Evolutionary conservation across 2,797 vertebrate genomes (phyloP).

Genomic region (Pristis pectinata): DNA sequence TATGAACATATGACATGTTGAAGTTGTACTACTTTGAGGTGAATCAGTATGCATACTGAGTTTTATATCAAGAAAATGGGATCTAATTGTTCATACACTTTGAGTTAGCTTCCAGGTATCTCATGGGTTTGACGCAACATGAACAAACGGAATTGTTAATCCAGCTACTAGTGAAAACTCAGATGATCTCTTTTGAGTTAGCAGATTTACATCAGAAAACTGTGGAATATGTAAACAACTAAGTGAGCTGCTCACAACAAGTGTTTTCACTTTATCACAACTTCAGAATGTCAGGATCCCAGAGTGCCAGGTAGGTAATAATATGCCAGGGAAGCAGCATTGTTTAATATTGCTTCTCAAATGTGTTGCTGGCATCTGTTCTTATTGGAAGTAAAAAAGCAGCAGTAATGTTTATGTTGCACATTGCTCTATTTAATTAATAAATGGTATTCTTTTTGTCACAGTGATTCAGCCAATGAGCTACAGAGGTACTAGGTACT

Average conservation of each 20-base stretch:
- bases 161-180: background rate
- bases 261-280: background rate
- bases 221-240: background rate
- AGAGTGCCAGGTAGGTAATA: background rate
- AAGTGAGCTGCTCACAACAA: background rate
- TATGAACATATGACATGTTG: background rate
- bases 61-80: background rate
- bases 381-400: background rate
- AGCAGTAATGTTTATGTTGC: background rate
- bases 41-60: background rate
- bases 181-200: background rate
- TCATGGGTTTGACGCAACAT: background rate
- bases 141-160: background rate
- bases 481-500: background rate
- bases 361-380: background rate
- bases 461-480: background rate
- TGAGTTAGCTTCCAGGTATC: background rate
- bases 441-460: background rate
- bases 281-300: background rate
- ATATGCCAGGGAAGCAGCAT: background rate
- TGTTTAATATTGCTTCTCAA: background rate
- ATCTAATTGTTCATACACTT: background rate
- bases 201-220: background rate
- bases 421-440: background rate
- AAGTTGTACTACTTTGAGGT: background rate